Conservation (phyloP, 2,113 vertebrate species). For the Hippopotamus amphibius region DNA sequence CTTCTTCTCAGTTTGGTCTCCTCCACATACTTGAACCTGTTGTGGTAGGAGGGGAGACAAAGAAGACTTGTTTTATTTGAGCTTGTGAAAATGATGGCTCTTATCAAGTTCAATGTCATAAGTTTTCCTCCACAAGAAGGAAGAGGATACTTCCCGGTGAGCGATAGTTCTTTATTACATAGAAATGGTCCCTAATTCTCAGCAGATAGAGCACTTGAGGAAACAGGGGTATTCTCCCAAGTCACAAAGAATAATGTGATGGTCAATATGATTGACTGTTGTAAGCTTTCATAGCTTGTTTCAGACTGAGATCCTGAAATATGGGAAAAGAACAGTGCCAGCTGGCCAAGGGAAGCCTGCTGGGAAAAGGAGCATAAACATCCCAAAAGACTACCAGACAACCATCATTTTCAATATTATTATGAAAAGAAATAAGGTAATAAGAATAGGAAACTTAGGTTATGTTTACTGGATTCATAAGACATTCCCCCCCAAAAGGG, state of each 20-base stretch:
- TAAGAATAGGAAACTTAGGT: background rate
- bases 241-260: conserved; percentile 57
- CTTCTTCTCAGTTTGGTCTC: conserved; percentile 44
- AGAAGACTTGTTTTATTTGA: conserved; percentile 75
- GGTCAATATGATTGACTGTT: conserved; percentile 20
- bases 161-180: conserved; percentile 66
- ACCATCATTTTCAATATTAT: background rate
- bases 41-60: background rate
- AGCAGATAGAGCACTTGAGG: conserved; percentile 71
- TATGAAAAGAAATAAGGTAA: background rate
- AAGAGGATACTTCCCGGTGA: conserved; percentile 71
- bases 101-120: conserved; percentile 83
- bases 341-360: background rate
- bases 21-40: conserved; percentile 72
- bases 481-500: background rate
- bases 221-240: conserved; percentile 41
- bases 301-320: conserved; percentile 41
- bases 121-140: conserved; percentile 68
- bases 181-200: conserved; percentile 78
- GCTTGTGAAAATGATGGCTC: conserved; percentile 79
- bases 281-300: background rate
- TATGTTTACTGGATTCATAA: background rate
- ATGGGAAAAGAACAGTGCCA: no score
- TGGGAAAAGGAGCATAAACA: background rate
- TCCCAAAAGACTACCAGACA: background rate